These are phyloP conservation scores for Campaea margaritaria DNA, from an alignment of 2,888 invertebrate species.

Conservation along the genomic window DNA sequence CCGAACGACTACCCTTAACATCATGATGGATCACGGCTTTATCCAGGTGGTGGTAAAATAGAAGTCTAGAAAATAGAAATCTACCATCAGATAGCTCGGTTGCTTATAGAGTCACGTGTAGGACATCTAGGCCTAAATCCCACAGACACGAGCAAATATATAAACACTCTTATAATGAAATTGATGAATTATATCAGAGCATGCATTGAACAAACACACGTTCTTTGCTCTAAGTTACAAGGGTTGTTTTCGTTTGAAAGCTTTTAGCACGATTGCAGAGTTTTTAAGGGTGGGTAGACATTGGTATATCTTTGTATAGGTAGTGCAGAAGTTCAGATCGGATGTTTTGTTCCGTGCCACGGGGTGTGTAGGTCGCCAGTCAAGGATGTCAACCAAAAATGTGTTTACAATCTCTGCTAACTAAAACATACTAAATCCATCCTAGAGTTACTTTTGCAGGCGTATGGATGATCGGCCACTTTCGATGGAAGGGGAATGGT, in stretches of 20 bases:
- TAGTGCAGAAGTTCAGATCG: conserved; percentile 32
- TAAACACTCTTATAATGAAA: neutral
- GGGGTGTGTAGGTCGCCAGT: conserved; percentile 38
- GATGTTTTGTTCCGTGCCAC: conserved; percentile 44
- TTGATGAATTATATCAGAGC: neutral
- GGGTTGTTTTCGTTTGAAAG: conserved; percentile 6
- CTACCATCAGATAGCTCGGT: too few relatives aligned
- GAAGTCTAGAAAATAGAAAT: too few relatives aligned
- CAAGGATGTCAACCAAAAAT: conserved; percentile 41
- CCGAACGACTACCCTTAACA: too few relatives aligned
- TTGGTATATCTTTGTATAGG: conserved; percentile 1
- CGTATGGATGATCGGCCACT: too few relatives aligned
- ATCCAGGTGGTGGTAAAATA: too few relatives aligned
- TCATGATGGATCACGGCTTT: too few relatives aligned
- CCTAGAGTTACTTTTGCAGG: too few relatives aligned
- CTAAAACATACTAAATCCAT: too few relatives aligned
- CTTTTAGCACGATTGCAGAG: conserved; percentile 19
- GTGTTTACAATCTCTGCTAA: neutral
- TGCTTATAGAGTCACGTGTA: too few relatives aligned
- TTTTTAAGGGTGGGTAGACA: conserved; percentile 9
- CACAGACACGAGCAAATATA: too few relatives aligned
- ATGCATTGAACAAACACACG: neutral
- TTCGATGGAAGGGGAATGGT: too few relatives aligned
- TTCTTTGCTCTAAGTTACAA: neutral
- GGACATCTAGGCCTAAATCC: too few relatives aligned